Conservation (phyloP, 2,888 invertebrate species). For the Ceramica pisi region DNA sequence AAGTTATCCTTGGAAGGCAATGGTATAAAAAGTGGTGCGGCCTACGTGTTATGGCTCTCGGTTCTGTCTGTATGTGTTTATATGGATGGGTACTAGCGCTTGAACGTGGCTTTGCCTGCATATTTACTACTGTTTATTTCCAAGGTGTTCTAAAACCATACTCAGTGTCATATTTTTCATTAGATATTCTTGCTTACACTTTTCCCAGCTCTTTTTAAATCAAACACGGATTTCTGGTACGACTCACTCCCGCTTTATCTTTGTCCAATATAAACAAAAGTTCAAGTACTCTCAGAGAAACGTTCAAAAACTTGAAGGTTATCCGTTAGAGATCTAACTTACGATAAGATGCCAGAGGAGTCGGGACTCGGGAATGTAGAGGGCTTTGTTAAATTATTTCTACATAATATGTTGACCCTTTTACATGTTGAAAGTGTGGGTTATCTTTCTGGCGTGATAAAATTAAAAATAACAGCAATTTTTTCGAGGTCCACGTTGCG, state of each 20-base stretch:
- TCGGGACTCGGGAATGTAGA: neutral
- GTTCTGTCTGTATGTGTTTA: constrained; percentile 17
- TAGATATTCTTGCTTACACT: neutral
- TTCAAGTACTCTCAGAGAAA: constrained; percentile 10
- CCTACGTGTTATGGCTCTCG: constrained; percentile 44
- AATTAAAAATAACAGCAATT: no score
- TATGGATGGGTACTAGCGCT: constrained; percentile 20
- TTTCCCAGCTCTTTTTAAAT: neutral
- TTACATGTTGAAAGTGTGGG: neutral
- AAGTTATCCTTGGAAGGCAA: constrained; percentile 56
- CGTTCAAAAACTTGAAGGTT: constrained; percentile 4
- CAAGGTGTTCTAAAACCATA: neutral
- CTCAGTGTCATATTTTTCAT: neutral
- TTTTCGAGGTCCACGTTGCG: no score
- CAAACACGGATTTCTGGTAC: constrained; percentile 7
- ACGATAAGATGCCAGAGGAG: constrained; percentile 16
- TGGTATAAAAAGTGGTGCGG: constrained; percentile 61
- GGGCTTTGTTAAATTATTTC: neutral
- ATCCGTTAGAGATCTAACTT: constrained; percentile 26
- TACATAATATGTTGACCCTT: neutral
- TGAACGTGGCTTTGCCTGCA: constrained; percentile 10
- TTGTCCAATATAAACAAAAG: constrained; percentile 8
- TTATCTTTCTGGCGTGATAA: no score
- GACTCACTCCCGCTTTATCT: constrained; percentile 15
- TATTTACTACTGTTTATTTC: neutral